A percentile compares a stretch with the other conserved stretches of the same genome.
Evolutionary conservation across 2,113 vertebrate species (phyloP).

Genomic region (Rhinolophus sinicus): DNA sequence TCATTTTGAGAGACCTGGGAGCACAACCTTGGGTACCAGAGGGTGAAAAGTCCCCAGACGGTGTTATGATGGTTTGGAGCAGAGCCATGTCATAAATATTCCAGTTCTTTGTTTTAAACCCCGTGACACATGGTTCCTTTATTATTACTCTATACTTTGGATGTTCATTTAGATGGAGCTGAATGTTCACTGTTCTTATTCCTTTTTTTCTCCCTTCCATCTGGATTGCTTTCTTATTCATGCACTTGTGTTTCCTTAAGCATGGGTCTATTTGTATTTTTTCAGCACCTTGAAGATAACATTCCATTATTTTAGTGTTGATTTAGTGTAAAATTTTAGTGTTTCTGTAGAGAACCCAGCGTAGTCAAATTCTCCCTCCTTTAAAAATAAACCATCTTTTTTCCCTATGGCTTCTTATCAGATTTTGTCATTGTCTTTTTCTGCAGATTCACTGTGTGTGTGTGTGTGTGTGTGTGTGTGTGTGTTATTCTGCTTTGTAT

Average conservation of each 20-base stretch:
- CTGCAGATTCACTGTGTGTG: not conserved
- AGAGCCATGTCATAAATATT: not conserved
- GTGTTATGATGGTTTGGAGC: not conserved
- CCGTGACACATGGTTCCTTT: not conserved
- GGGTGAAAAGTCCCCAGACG: not conserved
- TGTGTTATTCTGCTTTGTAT: not conserved
- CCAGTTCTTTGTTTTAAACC: not conserved
- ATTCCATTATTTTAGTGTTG: not conserved
- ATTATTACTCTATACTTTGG: not conserved
- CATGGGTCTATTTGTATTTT: not conserved
- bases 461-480: no score
- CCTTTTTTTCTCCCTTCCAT: not conserved
- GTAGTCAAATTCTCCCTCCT: not conserved
- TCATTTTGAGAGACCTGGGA: not conserved
- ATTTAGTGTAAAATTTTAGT: not conserved
- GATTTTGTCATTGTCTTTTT: not conserved
- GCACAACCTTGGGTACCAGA: not conserved
- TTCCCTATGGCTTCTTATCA: not conserved
- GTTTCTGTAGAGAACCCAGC: not conserved
- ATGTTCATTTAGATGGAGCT: not conserved
- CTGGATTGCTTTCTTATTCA: not conserved
- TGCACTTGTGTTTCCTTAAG: not conserved
- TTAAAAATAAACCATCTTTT: not conserved
- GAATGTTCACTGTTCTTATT: fast-evolving
- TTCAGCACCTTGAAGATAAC: not conserved